Evolutionary conservation across 2,113 vertebrate species (phyloP).

Genomic region (Meles meles): DNA sequence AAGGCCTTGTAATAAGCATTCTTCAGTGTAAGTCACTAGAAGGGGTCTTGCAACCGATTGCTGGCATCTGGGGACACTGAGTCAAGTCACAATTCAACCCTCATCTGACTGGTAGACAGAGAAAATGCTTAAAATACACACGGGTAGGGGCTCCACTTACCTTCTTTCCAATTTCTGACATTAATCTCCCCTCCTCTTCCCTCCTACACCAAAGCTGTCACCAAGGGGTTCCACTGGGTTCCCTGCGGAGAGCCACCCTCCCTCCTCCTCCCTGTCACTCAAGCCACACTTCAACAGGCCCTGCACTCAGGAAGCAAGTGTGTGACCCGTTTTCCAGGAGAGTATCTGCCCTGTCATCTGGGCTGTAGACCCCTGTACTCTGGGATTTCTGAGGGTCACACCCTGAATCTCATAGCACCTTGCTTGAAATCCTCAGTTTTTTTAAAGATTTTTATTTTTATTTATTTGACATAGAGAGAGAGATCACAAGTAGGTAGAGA

Average conservation of each 20-base stretch:
- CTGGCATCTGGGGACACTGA: not conserved
- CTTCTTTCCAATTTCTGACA: slow-evolving; percentile 3
- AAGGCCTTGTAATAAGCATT: not conserved
- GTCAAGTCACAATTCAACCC: not conserved
- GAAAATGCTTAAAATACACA: not conserved
- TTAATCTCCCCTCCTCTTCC: not conserved
- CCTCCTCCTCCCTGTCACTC: slow-evolving; percentile 42
- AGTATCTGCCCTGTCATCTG: not conserved
- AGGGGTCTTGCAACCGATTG: not conserved
- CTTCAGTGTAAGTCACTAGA: not conserved
- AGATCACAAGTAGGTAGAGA: no score
- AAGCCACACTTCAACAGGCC: not conserved
- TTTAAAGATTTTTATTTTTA: no score
- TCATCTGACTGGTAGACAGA: not conserved
- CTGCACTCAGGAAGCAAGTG: not conserved
- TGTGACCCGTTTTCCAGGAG: not conserved
- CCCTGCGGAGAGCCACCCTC: not conserved
- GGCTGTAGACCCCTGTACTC: not conserved
- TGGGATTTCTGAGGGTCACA: not conserved
- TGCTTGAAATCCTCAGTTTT: not conserved
- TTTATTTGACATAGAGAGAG: no score
- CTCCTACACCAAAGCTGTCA: slow-evolving; percentile 26
- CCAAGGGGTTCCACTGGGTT: slow-evolving; percentile 7
- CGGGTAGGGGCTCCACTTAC: not conserved
- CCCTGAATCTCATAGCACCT: not conserved